Conservation (phyloP, 2,888 invertebrate species). For the Diaperis boleti region DNA sequence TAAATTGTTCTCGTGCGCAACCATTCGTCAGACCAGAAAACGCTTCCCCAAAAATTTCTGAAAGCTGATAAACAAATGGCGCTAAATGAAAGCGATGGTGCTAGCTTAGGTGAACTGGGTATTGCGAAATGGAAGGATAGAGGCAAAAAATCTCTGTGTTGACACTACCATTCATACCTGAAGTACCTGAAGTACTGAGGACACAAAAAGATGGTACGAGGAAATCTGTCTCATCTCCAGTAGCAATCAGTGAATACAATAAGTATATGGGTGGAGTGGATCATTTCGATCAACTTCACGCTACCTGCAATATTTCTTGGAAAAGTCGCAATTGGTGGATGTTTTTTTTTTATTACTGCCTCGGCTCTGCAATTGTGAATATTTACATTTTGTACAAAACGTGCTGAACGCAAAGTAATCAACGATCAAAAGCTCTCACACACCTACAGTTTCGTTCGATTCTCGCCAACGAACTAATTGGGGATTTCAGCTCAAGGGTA, state of each 20-base stretch:
- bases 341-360: slow-evolving; percentile 53
- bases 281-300: slow-evolving; percentile 52
- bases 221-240: slow-evolving; percentile 47
- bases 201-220: background rate
- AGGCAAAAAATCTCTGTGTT: slow-evolving; percentile 51
- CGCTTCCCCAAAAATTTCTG: slow-evolving; percentile 51
- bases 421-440: background rate
- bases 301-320: slow-evolving; percentile 49
- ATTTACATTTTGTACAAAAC: background rate
- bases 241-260: slow-evolving; percentile 53
- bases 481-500: background rate
- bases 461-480: background rate
- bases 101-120: slow-evolving; percentile 46
- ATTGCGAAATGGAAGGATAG: slow-evolving; percentile 55
- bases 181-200: background rate
- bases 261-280: slow-evolving; percentile 56
- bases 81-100: slow-evolving; percentile 49
- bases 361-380: slow-evolving; percentile 53
- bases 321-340: slow-evolving; percentile 55
- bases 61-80: slow-evolving; percentile 49
- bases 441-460: background rate
- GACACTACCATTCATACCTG: slow-evolving; percentile 48
- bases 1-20: slow-evolving; percentile 55
- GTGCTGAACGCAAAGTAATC: background rate
- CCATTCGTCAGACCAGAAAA: slow-evolving; percentile 51